These are phyloP conservation scores for Geodia barretti DNA, from an alignment of 37 sponge, comb jelly and placozoan species.

Conservation along the genomic window DNA sequence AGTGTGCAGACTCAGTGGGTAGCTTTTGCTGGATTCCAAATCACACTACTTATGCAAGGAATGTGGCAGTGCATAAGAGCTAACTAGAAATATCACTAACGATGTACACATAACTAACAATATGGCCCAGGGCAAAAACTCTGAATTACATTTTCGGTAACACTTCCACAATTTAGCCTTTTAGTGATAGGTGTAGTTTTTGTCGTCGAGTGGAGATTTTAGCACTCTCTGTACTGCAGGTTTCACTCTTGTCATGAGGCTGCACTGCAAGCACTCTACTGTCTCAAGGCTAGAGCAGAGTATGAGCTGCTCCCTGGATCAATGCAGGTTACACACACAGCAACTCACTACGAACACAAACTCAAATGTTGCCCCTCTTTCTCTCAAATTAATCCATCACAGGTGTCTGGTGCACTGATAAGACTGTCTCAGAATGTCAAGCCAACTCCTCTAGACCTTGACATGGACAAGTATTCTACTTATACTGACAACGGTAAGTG, in stretches of 20 bases:
- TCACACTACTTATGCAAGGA: too few relatives aligned
- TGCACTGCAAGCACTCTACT: constrained; percentile 28
- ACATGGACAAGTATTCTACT: constrained; percentile 16
- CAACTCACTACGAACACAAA: too few relatives aligned
- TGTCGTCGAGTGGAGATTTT: too few relatives aligned
- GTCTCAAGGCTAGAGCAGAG: constrained; percentile 49
- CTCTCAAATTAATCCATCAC: background rate
- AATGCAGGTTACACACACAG: constrained; percentile 71
- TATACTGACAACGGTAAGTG: background rate
- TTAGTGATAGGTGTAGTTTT: too few relatives aligned
- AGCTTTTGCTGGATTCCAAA: background rate
- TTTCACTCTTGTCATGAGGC: constrained; percentile 46
- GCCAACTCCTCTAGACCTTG: constrained; percentile 11
- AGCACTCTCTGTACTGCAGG: too few relatives aligned
- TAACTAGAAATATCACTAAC: too few relatives aligned
- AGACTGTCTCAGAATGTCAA: constrained; percentile 11
- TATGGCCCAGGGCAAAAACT: too few relatives aligned
- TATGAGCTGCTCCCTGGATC: constrained; percentile 57
- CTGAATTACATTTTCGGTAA: too few relatives aligned
- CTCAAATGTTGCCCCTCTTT: too few relatives aligned
- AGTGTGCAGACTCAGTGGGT: background rate
- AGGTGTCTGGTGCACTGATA: constrained; percentile 23
- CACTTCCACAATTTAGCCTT: too few relatives aligned
- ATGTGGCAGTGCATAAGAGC: too few relatives aligned
- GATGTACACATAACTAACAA: too few relatives aligned